Base-by-base conservation (phyloP, 1,140 invertebrate species). In the Mycetomoellerius zeteki region DNA sequence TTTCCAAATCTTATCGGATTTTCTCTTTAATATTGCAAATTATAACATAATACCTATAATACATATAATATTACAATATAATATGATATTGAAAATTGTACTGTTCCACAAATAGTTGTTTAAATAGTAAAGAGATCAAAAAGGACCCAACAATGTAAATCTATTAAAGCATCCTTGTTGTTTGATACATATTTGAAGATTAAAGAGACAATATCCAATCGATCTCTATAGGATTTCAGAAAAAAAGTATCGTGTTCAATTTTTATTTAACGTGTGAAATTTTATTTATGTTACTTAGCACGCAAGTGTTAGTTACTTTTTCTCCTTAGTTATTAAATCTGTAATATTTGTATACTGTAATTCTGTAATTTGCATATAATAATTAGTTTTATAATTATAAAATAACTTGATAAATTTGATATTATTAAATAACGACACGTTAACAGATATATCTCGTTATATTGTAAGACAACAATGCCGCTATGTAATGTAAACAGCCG, bases 401-500 rank as follows among this genome's bases (percentile, higher is more conserved):
- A 67, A 5, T 52, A 73, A 73, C 5, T 56, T 73, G 10, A 52
- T 52, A 72, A 19, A 43, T 64, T 27, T 19, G 21, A 19, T 16
- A 62, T 43, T 24, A 24, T 67, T 71, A 33, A 27, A 2, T 7
- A 27, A 10, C 21, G 21, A 14, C 19, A 37, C 24, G 6, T 30
- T 33, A 54, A 4, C 54, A n/a, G 16, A 54, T 47, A 21, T 82
- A 73, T 16, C 19, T 47, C 19, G 24, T 73, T 27, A 5, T 21
- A 19, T 73, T 21, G 33, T 54, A 12, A 56, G 56, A 30, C 43
- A 27, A 84, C 62, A 84, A 84, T 27, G 47, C 62, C 54, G 19
- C 52, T 33, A 47, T 50, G 19, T 30, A 50, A 60, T 84, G 80
- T 84, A 84, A 84, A 84, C 80, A 84, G 7, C 12, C 27, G 21